Evolutionary conservation across 2,797 vertebrate genomes (phyloP).

Genomic region (Nyctibius grandis): DNA sequence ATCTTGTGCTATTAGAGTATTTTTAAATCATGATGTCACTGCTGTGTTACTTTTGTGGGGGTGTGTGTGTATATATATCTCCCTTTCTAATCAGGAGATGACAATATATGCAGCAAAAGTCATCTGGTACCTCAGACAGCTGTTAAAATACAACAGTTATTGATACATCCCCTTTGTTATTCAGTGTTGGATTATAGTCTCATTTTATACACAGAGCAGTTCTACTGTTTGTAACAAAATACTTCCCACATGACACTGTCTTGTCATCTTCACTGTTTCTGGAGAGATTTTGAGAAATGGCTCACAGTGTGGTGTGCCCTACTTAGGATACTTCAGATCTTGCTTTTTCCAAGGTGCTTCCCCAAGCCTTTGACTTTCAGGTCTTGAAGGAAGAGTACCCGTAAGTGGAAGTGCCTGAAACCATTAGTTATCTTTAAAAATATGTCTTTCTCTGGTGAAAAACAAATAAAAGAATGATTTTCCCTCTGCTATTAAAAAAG

Average conservation of each 20-base stretch:
- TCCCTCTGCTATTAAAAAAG: background rate
- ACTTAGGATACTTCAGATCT: background rate
- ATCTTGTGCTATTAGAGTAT: background rate
- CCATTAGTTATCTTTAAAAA: background rate
- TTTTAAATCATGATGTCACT: background rate
- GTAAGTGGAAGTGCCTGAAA: background rate
- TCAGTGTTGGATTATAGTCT: background rate
- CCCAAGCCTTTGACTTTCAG: background rate
- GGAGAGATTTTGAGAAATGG: constrained; percentile 1
- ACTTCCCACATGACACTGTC: background rate
- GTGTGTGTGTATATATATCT: background rate
- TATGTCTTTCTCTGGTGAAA: background rate
- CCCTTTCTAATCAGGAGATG: background rate
- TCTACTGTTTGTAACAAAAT: constrained; percentile 16
- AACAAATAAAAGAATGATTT: background rate
- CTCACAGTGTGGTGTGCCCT: background rate
- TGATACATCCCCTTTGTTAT: background rate
- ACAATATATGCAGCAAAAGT: background rate
- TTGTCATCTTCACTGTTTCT: constrained; percentile 5
- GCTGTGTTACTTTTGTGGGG: background rate
- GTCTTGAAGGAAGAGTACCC: background rate
- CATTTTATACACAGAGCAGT: background rate
- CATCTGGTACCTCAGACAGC: background rate
- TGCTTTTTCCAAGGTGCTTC: background rate
- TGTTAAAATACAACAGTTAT: background rate